Base-by-base conservation (phyloP, 2,113 vertebrate species). In the Herpetotheres cachinnans region DNA sequence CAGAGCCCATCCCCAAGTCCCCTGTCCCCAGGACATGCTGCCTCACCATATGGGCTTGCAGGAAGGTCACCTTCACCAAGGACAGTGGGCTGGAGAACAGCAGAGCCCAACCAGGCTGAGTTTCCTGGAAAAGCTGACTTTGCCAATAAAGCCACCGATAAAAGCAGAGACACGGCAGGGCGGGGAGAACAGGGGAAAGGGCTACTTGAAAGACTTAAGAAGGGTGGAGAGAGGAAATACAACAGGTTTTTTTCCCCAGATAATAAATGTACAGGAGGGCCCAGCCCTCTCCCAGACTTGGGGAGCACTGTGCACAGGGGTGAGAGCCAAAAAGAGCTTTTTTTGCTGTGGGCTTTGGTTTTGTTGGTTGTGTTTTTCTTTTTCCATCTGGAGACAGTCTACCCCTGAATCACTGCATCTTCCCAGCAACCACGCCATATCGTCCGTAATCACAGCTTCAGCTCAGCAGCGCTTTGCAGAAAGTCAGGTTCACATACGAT, bases 261-360 rank as follows among this genome's bases (percentile, higher is more conserved):
- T 24, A 91, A 81, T 50, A 63, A 34, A 67, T 40, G 30, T 34
- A 70, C 29, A 86, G 71, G 17, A 87, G 49, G 3, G 30, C 54
- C 56, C 77, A 89, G 47, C 72, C 72, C 34, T 78, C 42, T 88
- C 71, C n/a, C 2, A 4, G 49, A 34, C 59, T 69, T 1, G 0
- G 32, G 34, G 19, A 84, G n/a, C 0, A 2, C 34, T 1, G 0
- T 0, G 2, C n/a, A 15, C 29, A 58, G 21, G 4, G 46, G 42
- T 38, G 74, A 82, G 62, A 47, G 50, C 16, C 3, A 0, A 52
- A 91, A 61, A 70, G 59, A 47, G 36, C 7, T 78, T 77, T 82
- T 29, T 16, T 56, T 32, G 40, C 36, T 42, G 56, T 1, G 0
- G 63, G 26, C 11, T 74, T 82, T 90, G 29, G 13, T 44, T 66